Base-by-base conservation (phyloP, 2,113 vertebrate genomes). In the Mellivora capensis region DNA sequence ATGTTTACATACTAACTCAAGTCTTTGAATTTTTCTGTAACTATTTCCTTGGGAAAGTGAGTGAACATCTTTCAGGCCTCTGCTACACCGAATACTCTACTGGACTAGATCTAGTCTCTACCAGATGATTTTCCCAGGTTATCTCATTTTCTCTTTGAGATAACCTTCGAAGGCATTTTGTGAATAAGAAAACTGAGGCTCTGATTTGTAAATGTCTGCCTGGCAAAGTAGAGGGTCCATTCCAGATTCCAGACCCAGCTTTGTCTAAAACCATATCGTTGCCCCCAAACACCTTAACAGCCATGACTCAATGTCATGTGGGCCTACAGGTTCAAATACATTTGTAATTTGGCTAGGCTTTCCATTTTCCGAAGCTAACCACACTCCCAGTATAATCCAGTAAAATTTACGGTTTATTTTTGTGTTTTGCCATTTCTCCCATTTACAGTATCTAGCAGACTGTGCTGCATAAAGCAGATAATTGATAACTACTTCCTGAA, bases 11-110 rank as follows among this genome's bases (percentile, higher is more conserved):
- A 57, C 14, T 47, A 49, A 44, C 37, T 76, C 15, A 72, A 49
- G 62, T 94, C 79, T 89, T 84, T 94, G 93, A 13, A 18, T 72
- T 91, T 94, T 91, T 87, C 69, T 88, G 25, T 80, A 52, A 47
- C 82, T 14, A 10, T 88, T 89, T 87, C 15, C 21, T 23, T 49
- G 15, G 69, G 72, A 87, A 83, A 83, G 15, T 71, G 14, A 62
- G 34, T 34, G 39, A 10, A 76, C 9, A 2, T 14, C 64, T 85
- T 82, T 39, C 39, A 80, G 25, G 42, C 3, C 2, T 90, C 44
- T 44, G 3, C 3, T 69, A 7, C 34, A 29, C 37, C n/a, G 25
- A 82, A 13, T 34, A 17, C 25, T 64, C 44, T 5, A 2, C 29
- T 54, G 20, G n/a, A 54, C 34, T 54, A 86, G 44, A 49, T 25